Evolutionary conservation across 2,113 vertebrate species (phyloP).

Genomic region (Tupaia tana): DNA sequence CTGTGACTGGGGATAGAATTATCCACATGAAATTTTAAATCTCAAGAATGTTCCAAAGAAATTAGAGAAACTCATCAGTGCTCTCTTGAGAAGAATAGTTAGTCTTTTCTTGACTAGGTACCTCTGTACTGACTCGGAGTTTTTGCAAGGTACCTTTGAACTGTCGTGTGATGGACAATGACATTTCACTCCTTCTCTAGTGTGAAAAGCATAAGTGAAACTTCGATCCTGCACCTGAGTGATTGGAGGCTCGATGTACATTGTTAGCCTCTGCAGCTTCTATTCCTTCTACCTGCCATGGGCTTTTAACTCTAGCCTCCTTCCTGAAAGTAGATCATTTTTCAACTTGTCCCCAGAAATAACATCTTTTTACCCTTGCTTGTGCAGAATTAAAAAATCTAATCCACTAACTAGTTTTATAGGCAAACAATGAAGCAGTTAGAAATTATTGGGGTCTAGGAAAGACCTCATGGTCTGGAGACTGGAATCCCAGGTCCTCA

Average conservation of each 20-base stretch:
- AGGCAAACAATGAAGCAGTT: not conserved
- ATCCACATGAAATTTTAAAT: constrained; percentile 79
- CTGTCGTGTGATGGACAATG: not conserved
- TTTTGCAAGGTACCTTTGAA: not conserved
- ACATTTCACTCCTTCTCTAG: not conserved
- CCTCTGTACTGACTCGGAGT: not conserved
- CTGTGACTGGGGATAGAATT: not conserved
- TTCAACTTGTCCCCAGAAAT: constrained; percentile 22
- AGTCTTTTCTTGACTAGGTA: constrained; percentile 44
- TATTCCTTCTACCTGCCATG: not conserved
- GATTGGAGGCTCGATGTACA: not conserved
- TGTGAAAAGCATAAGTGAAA: not conserved
- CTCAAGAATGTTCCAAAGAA: constrained; percentile 77
- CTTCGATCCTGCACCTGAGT: not conserved
- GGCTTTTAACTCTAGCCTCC: not conserved
- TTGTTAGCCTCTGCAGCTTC: not conserved
- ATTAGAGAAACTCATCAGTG: constrained; percentile 70
- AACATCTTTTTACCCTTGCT: not conserved
- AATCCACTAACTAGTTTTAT: not conserved
- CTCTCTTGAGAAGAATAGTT: constrained; percentile 62
- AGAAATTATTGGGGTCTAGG: not conserved
- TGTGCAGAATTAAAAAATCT: constrained; percentile 21
- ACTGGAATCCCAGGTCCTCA: not conserved
- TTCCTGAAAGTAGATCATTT: constrained; percentile 8
- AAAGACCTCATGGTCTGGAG: not conserved